Base-by-base conservation (phyloP, 2,888 invertebrate species). In the Idaea straminata region DNA sequence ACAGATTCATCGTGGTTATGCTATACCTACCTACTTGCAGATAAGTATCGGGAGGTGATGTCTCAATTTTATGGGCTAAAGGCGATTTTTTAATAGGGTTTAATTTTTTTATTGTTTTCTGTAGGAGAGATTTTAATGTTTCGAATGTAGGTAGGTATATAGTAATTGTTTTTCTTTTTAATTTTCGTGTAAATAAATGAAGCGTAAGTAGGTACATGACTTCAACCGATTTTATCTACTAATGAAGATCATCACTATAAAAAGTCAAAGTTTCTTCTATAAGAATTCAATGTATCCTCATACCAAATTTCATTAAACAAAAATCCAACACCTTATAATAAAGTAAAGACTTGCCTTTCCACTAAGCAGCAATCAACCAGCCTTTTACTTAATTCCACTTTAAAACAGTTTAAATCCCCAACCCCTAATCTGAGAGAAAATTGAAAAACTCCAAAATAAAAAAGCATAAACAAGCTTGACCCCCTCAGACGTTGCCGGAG, bases 361-460 rank as follows among this genome's bases (percentile, higher is more conserved):
- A n/a, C n/a, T n/a, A n/a, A n/a, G n/a, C n/a, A n/a, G n/a, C n/a
- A n/a, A n/a, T n/a, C n/a, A 25, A 25, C 25, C 25, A 25, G 25
- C 25, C 47, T 47, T 47, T 47, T 2, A 47, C 47, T 4, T 47
- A 47, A 47, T 47, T 47, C 47, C 7, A 47, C 13, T 47, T 47
- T 64, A 75, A 76, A 74, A 74, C 70, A 25, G 63, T 68, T 66
- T 65, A 74, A 47, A 47, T 47, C 4, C 13, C 47, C 3, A 47
- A 47, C 47, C 47, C 47, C 47, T 47, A 47, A 78, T 77, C 76
- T 72, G 73, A 74, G 74, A 78, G 77, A 75, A 69, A 69, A 68
- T 72, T 64, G 61, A 61, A 69, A 69, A 66, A 47, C 47, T 47
- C 7, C 13, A 47, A 47, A 47, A 36, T 25, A 74, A 74, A 78